Evolutionary conservation across 2,113 vertebrate species (phyloP).

Genomic region (Mesoclemmys tuberculata): DNA sequence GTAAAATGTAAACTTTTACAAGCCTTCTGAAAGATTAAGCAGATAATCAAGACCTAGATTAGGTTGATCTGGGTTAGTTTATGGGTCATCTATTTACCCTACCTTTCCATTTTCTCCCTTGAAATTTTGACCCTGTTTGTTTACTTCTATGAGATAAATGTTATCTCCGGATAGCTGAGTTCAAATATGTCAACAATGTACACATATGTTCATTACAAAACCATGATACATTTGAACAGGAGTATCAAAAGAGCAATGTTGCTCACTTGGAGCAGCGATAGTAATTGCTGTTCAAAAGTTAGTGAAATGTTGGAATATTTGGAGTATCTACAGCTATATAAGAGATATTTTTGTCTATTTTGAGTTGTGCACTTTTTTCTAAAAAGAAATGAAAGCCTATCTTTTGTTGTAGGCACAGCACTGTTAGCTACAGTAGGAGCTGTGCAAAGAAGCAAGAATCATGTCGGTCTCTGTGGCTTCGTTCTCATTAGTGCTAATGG

Average conservation of each 20-base stretch:
- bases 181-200: accelerated
- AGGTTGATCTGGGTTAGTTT: neutral
- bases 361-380: neutral
- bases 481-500: neutral
- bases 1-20: neutral
- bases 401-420: neutral
- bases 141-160: neutral
- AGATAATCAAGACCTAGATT: neutral
- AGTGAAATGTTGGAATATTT: neutral
- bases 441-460: neutral
- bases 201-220: neutral
- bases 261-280: accelerated
- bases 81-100: neutral
- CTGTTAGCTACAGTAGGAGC: accelerated
- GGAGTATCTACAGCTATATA: neutral
- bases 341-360: neutral
- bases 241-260: neutral
- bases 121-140: neutral
- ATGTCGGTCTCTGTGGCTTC: neutral
- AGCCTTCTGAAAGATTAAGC: neutral
- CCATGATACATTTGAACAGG: accelerated
- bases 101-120: accelerated
- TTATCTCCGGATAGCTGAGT: neutral
- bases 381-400: neutral
- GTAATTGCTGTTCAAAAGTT: neutral